A percentile compares a stretch with the other conserved stretches of the same genome.
Evolutionary conservation across 2,797 vertebrate species (phyloP).

Genomic region (Kryptopterus vitreolus): DNA sequence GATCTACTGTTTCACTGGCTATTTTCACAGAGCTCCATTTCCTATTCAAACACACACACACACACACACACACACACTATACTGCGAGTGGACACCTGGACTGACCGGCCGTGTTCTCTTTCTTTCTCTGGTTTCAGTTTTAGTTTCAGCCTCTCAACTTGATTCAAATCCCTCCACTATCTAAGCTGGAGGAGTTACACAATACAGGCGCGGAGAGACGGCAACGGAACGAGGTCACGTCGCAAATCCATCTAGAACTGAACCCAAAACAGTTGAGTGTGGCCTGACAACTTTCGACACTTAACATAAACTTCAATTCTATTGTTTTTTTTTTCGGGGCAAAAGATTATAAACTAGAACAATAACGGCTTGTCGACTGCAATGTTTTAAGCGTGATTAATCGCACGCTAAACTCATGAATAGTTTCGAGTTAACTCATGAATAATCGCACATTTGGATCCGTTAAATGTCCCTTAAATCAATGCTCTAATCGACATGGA

Average conservation of each 20-base stretch:
- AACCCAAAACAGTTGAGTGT: background rate
- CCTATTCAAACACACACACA: slow-evolving; percentile 50
- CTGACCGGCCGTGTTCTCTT: slow-evolving; percentile 50
- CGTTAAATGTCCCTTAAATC: too few relatives aligned
- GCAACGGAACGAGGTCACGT: slow-evolving; percentile 39
- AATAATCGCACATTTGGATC: too few relatives aligned
- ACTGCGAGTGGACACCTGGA: slow-evolving; percentile 47
- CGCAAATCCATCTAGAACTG: slow-evolving; percentile 32
- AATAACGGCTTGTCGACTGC: too few relatives aligned
- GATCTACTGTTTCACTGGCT: slow-evolving; percentile 53
- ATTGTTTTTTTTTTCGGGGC: too few relatives aligned
- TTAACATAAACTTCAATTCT: too few relatives aligned
- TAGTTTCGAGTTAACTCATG: too few relatives aligned
- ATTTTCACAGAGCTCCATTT: slow-evolving; percentile 52
- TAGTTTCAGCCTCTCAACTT: slow-evolving; percentile 47
- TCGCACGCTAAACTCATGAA: too few relatives aligned
- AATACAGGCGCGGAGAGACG: slow-evolving; percentile 39
- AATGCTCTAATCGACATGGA: too few relatives aligned
- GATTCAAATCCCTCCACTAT: slow-evolving; percentile 44
- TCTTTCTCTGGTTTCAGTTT: slow-evolving; percentile 61
- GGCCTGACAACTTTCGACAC: background rate
- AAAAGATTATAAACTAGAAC: too few relatives aligned
- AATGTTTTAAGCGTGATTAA: too few relatives aligned
- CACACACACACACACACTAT: slow-evolving; percentile 44
- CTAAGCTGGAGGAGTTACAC: slow-evolving; percentile 46